phyloP scores from a whole-genome alignment of 2,797 vertebrate genomes.

The Hipposideros larvatus region DNA sequence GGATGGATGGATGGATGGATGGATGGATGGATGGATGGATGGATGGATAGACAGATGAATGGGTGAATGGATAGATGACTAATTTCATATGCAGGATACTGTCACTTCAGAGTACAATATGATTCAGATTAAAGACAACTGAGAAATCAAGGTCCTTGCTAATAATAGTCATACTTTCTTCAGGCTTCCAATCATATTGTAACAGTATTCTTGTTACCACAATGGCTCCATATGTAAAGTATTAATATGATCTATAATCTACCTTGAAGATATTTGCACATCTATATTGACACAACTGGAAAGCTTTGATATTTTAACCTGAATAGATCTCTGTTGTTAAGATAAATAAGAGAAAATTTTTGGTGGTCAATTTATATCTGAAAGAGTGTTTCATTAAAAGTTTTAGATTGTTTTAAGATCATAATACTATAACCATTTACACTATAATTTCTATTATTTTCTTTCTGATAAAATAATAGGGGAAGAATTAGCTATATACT shows the following conservation, averaged over 20 bases:
- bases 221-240: background rate
- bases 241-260: background rate
- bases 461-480: conserved; percentile 5
- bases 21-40: background rate
- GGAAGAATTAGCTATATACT: background rate
- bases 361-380: background rate
- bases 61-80: background rate
- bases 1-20: background rate
- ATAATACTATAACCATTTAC: background rate
- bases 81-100: background rate
- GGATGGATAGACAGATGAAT: background rate
- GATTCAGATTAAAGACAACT: conserved; percentile 21
- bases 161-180: background rate
- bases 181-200: background rate
- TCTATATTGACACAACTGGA: background rate
- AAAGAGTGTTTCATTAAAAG: background rate
- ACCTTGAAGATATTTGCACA: background rate
- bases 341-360: background rate
- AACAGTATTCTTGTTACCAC: background rate
- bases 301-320: background rate
- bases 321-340: background rate
- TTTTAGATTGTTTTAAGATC: background rate
- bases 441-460: background rate
- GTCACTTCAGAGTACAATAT: background rate
- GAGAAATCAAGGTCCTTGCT: background rate